phyloP scores from a whole-genome alignment of 2,113 vertebrate genomes.

The Echinops telfairi region DNA sequence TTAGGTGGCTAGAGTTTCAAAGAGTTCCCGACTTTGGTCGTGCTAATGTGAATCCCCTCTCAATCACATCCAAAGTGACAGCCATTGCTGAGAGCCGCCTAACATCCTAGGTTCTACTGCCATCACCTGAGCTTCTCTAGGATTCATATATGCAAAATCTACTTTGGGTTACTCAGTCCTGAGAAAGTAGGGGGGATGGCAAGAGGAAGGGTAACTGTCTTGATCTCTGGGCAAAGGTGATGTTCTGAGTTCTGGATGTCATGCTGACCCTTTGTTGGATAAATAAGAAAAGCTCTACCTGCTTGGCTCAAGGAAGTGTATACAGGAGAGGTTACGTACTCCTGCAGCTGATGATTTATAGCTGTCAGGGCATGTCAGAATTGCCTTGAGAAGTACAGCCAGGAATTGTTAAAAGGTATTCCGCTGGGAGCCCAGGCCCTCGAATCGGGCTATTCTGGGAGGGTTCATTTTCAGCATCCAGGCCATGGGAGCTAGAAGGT shows the following conservation, averaged over 20 bases:
- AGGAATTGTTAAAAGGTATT: constrained; percentile 48
- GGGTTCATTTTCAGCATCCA: background rate
- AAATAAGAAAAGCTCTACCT: background rate
- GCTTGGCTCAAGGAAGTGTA: background rate
- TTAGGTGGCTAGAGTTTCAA: background rate
- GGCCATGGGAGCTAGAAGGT: background rate
- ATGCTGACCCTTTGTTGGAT: background rate
- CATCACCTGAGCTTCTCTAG: background rate
- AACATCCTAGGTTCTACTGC: background rate
- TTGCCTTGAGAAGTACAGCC: constrained; percentile 46
- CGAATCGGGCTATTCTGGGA: constrained; percentile 69
- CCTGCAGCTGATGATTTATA: background rate
- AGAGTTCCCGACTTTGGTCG: background rate
- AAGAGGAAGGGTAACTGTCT: background rate
- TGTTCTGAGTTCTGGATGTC: too few species aligned
- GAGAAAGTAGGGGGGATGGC: background rate
- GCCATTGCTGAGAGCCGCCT: background rate
- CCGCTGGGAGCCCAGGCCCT: constrained; percentile 21
- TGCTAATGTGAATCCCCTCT: background rate
- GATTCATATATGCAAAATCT: background rate
- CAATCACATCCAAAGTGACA: background rate
- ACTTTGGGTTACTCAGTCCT: background rate
- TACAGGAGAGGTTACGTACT: background rate
- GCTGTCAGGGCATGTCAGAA: constrained; percentile 53
- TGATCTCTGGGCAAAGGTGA: too few species aligned